phyloP scores from a whole-genome alignment of 2,888 invertebrate species.

The Andrena fulva region DNA sequence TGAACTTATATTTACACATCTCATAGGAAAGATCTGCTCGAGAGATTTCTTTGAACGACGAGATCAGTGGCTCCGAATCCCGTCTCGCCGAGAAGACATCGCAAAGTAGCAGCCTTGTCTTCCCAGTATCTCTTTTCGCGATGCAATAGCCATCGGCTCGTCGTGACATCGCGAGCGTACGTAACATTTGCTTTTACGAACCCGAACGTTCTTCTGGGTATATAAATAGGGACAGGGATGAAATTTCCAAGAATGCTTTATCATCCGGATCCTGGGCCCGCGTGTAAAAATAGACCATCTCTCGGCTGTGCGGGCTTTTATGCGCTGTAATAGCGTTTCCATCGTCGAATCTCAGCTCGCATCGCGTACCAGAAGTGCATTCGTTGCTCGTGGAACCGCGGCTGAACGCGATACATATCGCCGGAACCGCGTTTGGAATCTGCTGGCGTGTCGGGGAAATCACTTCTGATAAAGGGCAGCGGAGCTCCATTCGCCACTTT shows the following conservation, averaged over 20 bases:
- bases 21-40: no score
- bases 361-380: slow-evolving; percentile 42
- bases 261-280: slow-evolving; percentile 63
- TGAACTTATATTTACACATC: no score
- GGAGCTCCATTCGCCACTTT: neutral
- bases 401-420: slow-evolving; percentile 24
- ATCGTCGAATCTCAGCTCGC: slow-evolving; percentile 54
- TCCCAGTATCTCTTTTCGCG: slow-evolving; percentile 5
- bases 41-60: no score
- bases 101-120: neutral
- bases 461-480: slow-evolving; percentile 23
- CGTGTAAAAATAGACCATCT: slow-evolving; percentile 63
- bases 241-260: slow-evolving; percentile 72
- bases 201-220: slow-evolving; percentile 37
- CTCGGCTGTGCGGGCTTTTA: slow-evolving; percentile 44
- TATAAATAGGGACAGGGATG: slow-evolving; percentile 69
- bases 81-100: neutral
- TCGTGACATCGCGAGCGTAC: neutral
- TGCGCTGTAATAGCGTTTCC: slow-evolving; percentile 51
- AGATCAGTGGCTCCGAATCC: no score
- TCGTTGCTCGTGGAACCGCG: slow-evolving; percentile 16
- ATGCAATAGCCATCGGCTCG: slow-evolving; percentile 28
- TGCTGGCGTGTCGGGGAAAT: neutral
- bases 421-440: slow-evolving; percentile 10
- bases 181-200: slow-evolving; percentile 52